Evolutionary conservation across 2,888 invertebrate genomes (phyloP).

Genomic region (Perizoma flavofasciatum): DNA sequence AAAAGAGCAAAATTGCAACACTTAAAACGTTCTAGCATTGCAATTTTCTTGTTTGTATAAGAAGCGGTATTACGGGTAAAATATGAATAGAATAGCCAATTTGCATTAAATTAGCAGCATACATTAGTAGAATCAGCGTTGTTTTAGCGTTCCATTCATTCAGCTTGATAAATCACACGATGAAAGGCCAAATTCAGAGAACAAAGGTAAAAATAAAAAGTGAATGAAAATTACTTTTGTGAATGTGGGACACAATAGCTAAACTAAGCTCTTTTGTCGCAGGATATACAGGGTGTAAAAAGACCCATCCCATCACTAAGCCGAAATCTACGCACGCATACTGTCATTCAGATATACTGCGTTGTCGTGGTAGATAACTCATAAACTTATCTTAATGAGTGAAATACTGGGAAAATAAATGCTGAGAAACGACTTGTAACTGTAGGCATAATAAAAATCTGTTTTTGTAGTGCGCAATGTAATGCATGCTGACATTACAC

Average conservation of each 20-base stretch:
- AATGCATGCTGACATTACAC: too few species aligned
- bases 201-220: neutral
- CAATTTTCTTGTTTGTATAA: constrained; percentile 23
- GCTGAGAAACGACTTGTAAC: too few species aligned
- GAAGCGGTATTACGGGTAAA: constrained; percentile 34
- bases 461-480: too few species aligned
- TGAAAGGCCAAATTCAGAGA: neutral
- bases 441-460: too few species aligned
- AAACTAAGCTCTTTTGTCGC: neutral
- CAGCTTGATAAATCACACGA: constrained; percentile 31
- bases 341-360: too few species aligned
- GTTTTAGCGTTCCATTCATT: constrained; percentile 45
- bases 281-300: too few species aligned
- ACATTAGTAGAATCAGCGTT: constrained; percentile 42
- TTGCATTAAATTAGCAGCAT: constrained; percentile 44
- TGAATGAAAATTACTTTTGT: neutral
- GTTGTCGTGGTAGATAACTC: too few species aligned
- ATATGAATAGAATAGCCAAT: constrained; percentile 38
- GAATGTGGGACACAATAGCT: neutral
- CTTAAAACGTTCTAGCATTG: constrained; percentile 15
- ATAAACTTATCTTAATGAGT: too few species aligned
- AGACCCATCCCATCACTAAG: too few species aligned
- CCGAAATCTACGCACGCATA: too few species aligned
- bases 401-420: too few species aligned
- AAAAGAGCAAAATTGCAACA: too few species aligned